Evolutionary conservation across 2,888 invertebrate genomes (phyloP).

Genomic region (Melinaea marsaeus): DNA sequence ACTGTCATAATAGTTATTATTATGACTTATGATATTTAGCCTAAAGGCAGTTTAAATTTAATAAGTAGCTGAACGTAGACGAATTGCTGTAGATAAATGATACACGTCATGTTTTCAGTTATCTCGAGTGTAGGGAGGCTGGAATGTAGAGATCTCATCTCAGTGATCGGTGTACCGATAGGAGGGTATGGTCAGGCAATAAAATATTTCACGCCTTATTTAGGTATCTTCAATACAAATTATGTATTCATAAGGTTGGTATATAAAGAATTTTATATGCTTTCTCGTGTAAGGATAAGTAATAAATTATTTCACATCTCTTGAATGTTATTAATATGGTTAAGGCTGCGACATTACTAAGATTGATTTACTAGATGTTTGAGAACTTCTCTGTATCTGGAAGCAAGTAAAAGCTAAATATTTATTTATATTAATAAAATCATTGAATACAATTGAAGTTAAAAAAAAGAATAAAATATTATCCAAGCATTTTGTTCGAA

Average conservation of each 20-base stretch:
- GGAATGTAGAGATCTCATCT: conserved; percentile 31
- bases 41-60: background rate
- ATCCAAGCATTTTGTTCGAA: too few species aligned
- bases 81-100: conserved; percentile 32
- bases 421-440: too few species aligned
- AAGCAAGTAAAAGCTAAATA: too few species aligned
- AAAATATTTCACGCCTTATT: conserved; percentile 39
- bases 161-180: conserved; percentile 23
- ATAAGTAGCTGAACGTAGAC: conserved; percentile 30
- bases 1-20: background rate
- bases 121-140: conserved; percentile 49
- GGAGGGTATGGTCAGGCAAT: conserved; percentile 51
- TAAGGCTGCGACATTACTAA: too few species aligned
- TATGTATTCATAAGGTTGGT: conserved; percentile 6
- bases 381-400: too few species aligned
- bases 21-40: background rate
- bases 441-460: too few species aligned
- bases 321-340: too few species aligned
- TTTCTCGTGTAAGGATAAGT: background rate
- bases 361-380: too few species aligned
- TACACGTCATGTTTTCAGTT: conserved; percentile 27
- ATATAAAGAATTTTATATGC: conserved; percentile 1
- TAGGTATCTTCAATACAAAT: conserved; percentile 12
- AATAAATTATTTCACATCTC: background rate
- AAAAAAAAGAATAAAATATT: too few species aligned